A percentile compares a stretch with the other conserved stretches of the same genome.
phyloP scores from a whole-genome alignment of 2,797 vertebrate genomes.

The Xenopus petersii region DNA sequence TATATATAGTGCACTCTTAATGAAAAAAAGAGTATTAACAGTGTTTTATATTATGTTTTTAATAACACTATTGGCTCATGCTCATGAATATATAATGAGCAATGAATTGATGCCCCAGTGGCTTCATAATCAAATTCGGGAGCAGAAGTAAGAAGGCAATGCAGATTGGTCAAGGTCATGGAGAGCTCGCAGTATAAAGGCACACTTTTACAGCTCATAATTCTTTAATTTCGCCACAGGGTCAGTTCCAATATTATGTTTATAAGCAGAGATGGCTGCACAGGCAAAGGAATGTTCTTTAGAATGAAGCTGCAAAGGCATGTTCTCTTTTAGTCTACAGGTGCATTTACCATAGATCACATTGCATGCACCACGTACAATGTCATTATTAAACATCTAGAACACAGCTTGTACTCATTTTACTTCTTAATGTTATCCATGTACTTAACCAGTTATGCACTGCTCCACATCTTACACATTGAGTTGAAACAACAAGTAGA shows the following conservation, averaged over 20 bases:
- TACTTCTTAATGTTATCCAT: too few species aligned
- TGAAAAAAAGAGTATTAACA: not conserved
- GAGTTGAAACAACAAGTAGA: too few species aligned
- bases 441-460: too few species aligned
- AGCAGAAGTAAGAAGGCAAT: constrained; percentile 12
- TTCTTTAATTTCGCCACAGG: constrained; percentile 16
- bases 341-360: not conserved
- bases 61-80: constrained; percentile 10
- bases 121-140: constrained; percentile 29
- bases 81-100: constrained; percentile 34
- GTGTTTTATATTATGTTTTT: constrained; percentile 6
- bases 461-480: too few species aligned
- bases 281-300: constrained; percentile 3
- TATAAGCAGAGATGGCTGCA: constrained; percentile 3
- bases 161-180: constrained; percentile 36
- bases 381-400: too few species aligned
- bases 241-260: constrained; percentile 11
- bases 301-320: not conserved
- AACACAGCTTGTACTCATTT: too few species aligned
- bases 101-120: constrained; percentile 20
- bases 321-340: not conserved
- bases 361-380: too few species aligned
- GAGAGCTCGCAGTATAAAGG: constrained; percentile 23
- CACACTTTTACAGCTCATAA: constrained; percentile 11
- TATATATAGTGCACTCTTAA: not conserved